Evolutionary conservation across 2,888 invertebrate genomes (phyloP).

Genomic region (Xylocampa areola): DNA sequence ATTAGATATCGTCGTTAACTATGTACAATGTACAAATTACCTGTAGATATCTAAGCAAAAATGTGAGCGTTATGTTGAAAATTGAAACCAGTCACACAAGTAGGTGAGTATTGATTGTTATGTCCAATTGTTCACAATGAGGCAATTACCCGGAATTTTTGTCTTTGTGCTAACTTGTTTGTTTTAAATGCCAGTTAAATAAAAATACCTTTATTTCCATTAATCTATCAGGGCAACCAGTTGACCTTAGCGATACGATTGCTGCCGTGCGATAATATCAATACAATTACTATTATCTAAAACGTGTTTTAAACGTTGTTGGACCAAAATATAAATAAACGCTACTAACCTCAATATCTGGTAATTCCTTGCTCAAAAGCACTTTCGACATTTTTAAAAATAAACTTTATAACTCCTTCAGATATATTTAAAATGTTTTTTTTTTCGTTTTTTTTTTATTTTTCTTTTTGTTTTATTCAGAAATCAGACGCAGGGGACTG

Average conservation of each 20-base stretch:
- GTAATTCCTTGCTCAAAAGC: constrained; percentile 92
- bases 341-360: constrained; percentile 94
- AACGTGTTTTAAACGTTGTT: constrained; percentile 8
- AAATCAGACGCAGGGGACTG: constrained; percentile 77
- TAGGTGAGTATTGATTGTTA: background rate
- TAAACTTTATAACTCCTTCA: constrained; percentile 13
- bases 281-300: background rate
- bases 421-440: constrained; percentile 23
- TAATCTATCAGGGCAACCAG: background rate
- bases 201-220: background rate
- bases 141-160: background rate
- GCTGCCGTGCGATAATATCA: background rate
- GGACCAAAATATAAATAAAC: constrained; percentile 14
- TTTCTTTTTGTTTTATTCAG: constrained; percentile 26
- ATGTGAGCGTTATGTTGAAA: background rate
- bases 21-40: background rate
- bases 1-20: too few relatives aligned
- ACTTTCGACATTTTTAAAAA: constrained; percentile 82
- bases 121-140: constrained; percentile 8
- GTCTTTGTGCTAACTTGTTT: too few relatives aligned
- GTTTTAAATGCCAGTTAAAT: too few relatives aligned
- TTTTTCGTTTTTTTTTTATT: constrained; percentile 13
- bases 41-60: too few relatives aligned
- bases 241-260: constrained; percentile 4
- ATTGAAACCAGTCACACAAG: constrained; percentile 2